Percentiles rank a stretch among this genome's conserved stretches.
Conservation (phyloP, 2,797 vertebrate species). For the Cephalopachus bancanus region DNA sequence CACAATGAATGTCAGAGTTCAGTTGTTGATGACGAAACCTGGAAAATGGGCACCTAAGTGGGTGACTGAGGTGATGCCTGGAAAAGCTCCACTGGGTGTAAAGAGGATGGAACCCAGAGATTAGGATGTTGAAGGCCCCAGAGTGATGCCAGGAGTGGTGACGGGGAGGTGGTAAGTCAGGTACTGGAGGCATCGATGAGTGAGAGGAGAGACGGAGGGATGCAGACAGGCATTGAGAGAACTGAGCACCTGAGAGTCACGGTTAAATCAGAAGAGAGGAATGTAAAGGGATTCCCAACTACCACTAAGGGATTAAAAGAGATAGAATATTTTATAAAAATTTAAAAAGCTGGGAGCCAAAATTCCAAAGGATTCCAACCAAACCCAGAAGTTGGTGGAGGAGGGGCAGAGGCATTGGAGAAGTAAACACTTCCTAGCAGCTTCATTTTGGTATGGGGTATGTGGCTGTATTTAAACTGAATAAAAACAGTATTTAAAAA, state of each 20-base stretch:
- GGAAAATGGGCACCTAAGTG: neutral
- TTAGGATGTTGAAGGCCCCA: neutral
- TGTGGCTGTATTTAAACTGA: neutral
- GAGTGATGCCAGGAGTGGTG: neutral
- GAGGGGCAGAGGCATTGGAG: neutral
- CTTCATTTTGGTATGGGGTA: neutral
- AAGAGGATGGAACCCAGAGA: neutral
- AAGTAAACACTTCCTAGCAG: neutral
- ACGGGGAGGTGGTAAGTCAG: neutral
- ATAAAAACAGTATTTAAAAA: neutral
- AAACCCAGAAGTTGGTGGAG: neutral
- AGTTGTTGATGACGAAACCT: neutral
- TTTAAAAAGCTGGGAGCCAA: neutral
- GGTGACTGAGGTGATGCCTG: neutral
- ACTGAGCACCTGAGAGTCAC: neutral
- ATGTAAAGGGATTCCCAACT: neutral
- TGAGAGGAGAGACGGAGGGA: neutral
- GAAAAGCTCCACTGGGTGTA: neutral
- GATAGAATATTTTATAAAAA: neutral
- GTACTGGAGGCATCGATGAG: neutral
- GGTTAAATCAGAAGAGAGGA: neutral
- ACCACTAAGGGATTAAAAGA: neutral
- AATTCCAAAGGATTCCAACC: neutral
- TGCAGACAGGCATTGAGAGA: neutral
- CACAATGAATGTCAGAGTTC: neutral